These are phyloP conservation scores for Coluber constrictor DNA, from an alignment of 2,797 vertebrate genomes.

Conservation along the genomic window DNA sequence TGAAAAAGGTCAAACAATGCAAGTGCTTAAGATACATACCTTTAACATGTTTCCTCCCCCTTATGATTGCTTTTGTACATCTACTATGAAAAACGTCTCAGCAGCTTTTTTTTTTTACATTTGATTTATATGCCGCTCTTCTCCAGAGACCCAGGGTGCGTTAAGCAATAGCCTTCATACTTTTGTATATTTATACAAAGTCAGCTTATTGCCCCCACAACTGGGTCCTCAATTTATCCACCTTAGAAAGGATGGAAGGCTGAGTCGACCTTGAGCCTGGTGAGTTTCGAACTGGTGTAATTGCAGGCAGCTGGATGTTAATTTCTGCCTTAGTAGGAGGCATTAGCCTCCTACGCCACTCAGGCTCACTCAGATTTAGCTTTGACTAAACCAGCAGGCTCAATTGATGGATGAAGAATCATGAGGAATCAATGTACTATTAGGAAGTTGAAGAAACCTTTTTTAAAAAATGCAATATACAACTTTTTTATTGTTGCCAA, in stretches of 20 bases:
- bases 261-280: too few species aligned
- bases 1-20: not conserved
- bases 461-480: not conserved
- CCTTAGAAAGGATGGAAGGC: too few species aligned
- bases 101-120: not conserved
- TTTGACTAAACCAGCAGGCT: not conserved
- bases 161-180: too few species aligned
- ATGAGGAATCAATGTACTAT: not conserved
- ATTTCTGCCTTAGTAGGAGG: too few species aligned
- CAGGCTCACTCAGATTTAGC: not conserved
- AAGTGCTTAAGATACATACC: not conserved
- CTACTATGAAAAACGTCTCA: not conserved
- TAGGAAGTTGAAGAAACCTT: not conserved
- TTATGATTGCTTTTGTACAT: not conserved
- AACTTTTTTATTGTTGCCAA: not conserved
- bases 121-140: too few species aligned
- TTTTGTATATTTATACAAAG: too few species aligned
- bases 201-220: too few species aligned
- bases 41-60: not conserved
- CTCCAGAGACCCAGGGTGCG: too few species aligned
- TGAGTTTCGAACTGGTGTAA: too few species aligned
- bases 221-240: too few species aligned
- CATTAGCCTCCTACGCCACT: too few species aligned
- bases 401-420: not conserved
- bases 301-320: too few species aligned